Evolutionary conservation across 35 echinoderm and acorn worm species (phyloP).

Genomic region (Hemicentrotus pulcherrimus): DNA sequence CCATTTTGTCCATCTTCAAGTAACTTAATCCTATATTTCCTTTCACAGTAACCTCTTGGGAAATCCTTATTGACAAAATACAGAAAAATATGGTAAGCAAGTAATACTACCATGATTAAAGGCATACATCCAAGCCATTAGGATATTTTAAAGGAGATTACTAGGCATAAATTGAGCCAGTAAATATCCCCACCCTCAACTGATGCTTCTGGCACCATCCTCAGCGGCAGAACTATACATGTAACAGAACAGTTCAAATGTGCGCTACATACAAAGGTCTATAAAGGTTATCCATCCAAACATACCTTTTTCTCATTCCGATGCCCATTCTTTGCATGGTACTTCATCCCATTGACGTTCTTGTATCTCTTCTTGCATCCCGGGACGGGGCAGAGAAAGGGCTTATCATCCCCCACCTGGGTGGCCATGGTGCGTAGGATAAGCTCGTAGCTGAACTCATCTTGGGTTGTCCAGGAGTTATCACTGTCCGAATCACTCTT

Average conservation of each 20-base stretch:
- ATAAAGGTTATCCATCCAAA: neutral
- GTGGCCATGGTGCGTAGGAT: slow-evolving; percentile 74
- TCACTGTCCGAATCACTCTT: slow-evolving; percentile 92
- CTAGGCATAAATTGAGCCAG: too few relatives aligned
- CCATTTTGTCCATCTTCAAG: too few relatives aligned
- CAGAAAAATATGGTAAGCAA: too few relatives aligned
- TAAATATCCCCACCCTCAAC: neutral
- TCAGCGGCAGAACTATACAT: neutral
- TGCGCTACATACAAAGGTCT: neutral
- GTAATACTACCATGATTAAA: too few relatives aligned
- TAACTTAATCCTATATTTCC: too few relatives aligned
- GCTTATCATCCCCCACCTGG: slow-evolving; percentile 78
- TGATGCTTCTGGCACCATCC: neutral
- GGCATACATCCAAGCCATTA: too few relatives aligned
- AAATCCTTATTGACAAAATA: too few relatives aligned
- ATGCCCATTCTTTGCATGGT: slow-evolving; percentile 98
- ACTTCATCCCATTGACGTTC: slow-evolving; percentile 98
- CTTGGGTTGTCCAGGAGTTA: slow-evolving; percentile 85
- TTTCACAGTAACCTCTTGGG: too few relatives aligned
- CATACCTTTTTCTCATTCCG: slow-evolving; percentile 87
- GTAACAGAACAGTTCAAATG: neutral
- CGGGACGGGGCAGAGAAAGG: slow-evolving; percentile 91
- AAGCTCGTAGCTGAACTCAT: slow-evolving; percentile 85
- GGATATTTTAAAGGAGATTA: too few relatives aligned
- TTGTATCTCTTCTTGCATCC: slow-evolving; percentile 99